Evolutionary conservation across 2,797 vertebrate species (phyloP).

Genomic region (Pantherophis vulpinus): DNA sequence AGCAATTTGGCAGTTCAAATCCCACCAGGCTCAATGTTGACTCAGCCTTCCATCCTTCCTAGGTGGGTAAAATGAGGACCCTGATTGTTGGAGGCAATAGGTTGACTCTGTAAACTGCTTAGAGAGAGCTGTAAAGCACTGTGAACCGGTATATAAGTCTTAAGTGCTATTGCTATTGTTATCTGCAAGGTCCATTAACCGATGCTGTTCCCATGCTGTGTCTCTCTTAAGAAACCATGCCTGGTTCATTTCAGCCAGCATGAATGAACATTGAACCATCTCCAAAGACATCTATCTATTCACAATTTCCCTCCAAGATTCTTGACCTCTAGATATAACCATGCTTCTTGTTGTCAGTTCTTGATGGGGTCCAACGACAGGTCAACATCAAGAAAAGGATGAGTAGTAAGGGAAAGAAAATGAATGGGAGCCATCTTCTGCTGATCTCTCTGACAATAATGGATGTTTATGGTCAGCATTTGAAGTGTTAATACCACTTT

Average conservation of each 20-base stretch:
- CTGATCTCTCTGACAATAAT: slow-evolving; percentile 68
- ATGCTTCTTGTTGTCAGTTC: slow-evolving; percentile 52
- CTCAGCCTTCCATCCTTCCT: too few relatives aligned
- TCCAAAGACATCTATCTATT: slow-evolving; percentile 46
- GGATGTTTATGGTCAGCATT: slow-evolving; percentile 66
- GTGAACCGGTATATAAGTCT: too few relatives aligned
- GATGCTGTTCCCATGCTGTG: neutral
- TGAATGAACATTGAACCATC: slow-evolving; percentile 64
- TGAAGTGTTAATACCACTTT: too few relatives aligned
- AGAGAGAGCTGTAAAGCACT: too few relatives aligned
- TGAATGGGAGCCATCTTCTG: slow-evolving; percentile 62
- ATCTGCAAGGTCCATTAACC: slow-evolving; percentile 28
- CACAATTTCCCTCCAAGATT: slow-evolving; percentile 50
- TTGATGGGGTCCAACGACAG: slow-evolving; percentile 53
- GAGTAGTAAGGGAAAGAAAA: slow-evolving; percentile 63
- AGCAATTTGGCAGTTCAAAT: too few relatives aligned
- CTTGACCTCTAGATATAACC: slow-evolving; percentile 55
- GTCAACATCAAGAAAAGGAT: slow-evolving; percentile 66
- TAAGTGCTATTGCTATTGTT: too few relatives aligned
- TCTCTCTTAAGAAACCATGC: slow-evolving; percentile 43
- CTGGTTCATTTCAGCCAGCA: slow-evolving; percentile 55
- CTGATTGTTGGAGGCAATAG: too few relatives aligned
- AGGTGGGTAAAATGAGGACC: too few relatives aligned
- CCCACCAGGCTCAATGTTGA: too few relatives aligned
- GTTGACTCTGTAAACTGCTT: too few relatives aligned